These are phyloP conservation scores for Trichonephila clavata DNA, from an alignment of 1,140 invertebrate genomes.

Conservation along the genomic window DNA sequence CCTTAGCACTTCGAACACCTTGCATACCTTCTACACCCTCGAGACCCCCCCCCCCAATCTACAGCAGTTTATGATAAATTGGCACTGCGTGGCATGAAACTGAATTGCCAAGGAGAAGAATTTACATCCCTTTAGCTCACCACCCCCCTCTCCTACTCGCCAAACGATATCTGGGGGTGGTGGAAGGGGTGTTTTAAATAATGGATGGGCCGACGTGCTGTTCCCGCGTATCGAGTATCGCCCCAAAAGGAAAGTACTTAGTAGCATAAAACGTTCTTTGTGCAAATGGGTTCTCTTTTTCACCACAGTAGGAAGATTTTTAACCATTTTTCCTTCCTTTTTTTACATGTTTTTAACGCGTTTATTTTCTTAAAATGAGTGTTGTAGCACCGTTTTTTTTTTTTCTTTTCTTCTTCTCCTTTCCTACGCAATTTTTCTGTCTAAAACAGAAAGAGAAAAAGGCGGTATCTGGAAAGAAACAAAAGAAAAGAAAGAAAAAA, in stretches of 20 bases:
- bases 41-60: neutral
- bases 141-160: neutral
- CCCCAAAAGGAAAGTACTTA: neutral
- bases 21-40: neutral
- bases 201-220: slow-evolving; percentile 56
- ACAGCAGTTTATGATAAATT: slow-evolving; percentile 67
- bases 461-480: neutral
- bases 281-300: slow-evolving; percentile 62
- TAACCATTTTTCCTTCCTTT: slow-evolving; percentile 27
- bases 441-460: neutral
- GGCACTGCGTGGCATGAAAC: slow-evolving; percentile 38
- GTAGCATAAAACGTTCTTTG: slow-evolving; percentile 36
- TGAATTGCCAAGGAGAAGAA: slow-evolving; percentile 64
- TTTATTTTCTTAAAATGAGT: slow-evolving; percentile 63
- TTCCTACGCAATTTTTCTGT: neutral
- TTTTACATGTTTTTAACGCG: slow-evolving; percentile 46
- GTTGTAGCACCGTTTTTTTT: neutral
- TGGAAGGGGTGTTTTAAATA: slow-evolving; percentile 61
- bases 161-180: slow-evolving; percentile 37
- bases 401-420: too few species aligned
- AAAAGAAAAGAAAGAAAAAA: neutral
- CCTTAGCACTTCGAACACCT: neutral
- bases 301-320: slow-evolving; percentile 33
- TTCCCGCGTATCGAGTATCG: slow-evolving; percentile 57
- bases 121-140: slow-evolving; percentile 62